phyloP scores from a whole-genome alignment of 1,140 invertebrate species.

The Hypothenemus hampei region DNA sequence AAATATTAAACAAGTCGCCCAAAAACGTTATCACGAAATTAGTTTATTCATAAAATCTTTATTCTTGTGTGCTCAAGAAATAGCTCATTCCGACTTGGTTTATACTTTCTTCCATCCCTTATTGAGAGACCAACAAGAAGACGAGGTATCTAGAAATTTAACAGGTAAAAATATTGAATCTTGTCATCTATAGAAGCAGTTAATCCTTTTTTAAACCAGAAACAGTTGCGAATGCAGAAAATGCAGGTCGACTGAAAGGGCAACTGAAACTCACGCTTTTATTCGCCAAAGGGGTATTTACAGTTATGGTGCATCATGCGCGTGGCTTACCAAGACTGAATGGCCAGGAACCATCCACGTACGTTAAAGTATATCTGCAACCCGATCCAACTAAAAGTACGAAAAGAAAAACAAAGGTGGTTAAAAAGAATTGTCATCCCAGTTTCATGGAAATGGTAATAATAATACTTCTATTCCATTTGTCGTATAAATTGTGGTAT shows the following conservation, averaged over 20 bases:
- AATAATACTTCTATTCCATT: background rate
- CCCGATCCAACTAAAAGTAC: conserved; percentile 83
- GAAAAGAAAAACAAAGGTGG: conserved; percentile 92
- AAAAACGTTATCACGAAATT: conserved; percentile 80
- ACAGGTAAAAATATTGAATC: conserved; percentile 51
- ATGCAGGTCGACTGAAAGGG: conserved; percentile 40
- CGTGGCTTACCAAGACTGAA: conserved; percentile 73
- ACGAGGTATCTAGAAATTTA: conserved; percentile 55
- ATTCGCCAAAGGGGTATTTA: conserved; percentile 73
- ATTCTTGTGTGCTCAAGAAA: conserved; percentile 85
- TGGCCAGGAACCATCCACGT: conserved; percentile 78
- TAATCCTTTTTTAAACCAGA: no score
- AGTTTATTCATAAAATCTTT: conserved; percentile 81
- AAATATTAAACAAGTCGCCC: conserved; percentile 91
- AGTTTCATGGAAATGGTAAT: conserved; percentile 97
- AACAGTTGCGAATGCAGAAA: conserved; percentile 11
- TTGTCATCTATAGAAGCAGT: no score
- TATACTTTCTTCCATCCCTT: conserved; percentile 98
- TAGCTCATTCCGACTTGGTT: conserved; percentile 91
- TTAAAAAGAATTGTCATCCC: conserved; percentile 87
- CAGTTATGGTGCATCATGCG: conserved; percentile 85
- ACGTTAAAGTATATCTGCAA: conserved; percentile 91
- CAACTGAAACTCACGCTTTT: conserved; percentile 69
- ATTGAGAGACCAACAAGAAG: conserved; percentile 80
- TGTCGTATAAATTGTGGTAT: background rate